A percentile compares a stretch with the other conserved stretches of the same genome.
phyloP scores from a whole-genome alignment of 2,113 vertebrate genomes.

The Scartelaos histophorus region DNA sequence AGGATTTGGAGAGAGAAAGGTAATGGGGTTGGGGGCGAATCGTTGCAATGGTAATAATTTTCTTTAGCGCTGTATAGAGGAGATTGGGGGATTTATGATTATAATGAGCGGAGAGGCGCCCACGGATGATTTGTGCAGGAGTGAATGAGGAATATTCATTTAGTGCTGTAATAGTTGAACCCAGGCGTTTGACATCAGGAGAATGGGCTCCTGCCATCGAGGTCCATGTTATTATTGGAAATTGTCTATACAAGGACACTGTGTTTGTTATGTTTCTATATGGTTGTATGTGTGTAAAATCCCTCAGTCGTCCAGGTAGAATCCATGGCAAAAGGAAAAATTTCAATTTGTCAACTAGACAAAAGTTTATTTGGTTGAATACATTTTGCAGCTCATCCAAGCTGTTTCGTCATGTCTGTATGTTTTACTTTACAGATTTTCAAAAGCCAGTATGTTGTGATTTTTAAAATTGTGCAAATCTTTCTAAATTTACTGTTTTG shows the following conservation, averaged over 20 bases:
- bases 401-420: no score
- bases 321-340: no score
- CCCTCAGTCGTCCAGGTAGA: no score
- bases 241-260: neutral
- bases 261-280: neutral
- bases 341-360: no score
- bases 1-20: conserved; percentile 65
- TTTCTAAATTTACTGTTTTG: no score
- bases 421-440: neutral
- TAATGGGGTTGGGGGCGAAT: conserved; percentile 69
- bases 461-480: no score
- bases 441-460: no score
- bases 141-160: conserved; percentile 77
- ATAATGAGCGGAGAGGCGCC: conserved; percentile 68
- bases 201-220: neutral
- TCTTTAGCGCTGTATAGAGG: conserved; percentile 60
- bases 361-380: no score
- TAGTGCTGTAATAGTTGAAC: conserved; percentile 66
- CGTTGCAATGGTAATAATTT: conserved; percentile 65
- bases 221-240: neutral
- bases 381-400: no score
- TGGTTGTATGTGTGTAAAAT: no score
- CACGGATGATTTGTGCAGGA: conserved; percentile 62
- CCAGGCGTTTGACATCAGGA: conserved; percentile 55
- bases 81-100: conserved; percentile 76